Percentiles rank a stretch among this genome's conserved stretches.
These are phyloP conservation scores for Nesogale talazaci DNA, from an alignment of 2,113 vertebrate genomes.

Conservation along the genomic window DNA sequence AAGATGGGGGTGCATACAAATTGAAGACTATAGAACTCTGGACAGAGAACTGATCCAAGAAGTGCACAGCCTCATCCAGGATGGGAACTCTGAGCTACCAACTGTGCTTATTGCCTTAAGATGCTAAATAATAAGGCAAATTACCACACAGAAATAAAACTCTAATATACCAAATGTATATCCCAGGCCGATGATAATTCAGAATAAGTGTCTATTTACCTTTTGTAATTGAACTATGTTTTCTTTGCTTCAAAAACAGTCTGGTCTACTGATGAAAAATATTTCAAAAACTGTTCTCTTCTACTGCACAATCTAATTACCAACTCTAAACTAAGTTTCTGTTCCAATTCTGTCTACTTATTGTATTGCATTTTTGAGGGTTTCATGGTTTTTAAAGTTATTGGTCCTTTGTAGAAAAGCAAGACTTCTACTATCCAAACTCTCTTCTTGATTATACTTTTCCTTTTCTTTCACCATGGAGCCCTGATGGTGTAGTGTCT, in stretches of 20 bases:
- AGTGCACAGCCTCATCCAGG: too few relatives aligned
- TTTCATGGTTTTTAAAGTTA: neutral
- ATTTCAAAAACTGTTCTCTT: neutral
- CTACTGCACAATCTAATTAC: neutral
- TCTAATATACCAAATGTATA: neutral
- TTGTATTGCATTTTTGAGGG: neutral
- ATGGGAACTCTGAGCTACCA: too few relatives aligned
- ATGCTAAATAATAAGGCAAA: neutral
- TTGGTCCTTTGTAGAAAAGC: too few relatives aligned
- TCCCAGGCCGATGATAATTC: neutral
- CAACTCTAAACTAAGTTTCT: too few relatives aligned
- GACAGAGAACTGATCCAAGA: fast-evolving
- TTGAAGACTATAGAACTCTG: fast-evolving
- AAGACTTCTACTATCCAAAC: too few relatives aligned
- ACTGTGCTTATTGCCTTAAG: neutral
- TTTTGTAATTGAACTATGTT: neutral
- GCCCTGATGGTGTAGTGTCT: too few relatives aligned
- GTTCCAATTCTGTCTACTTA: fast-evolving
- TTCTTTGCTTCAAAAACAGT: neutral
- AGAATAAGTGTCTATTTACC: neutral
- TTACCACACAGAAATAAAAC: neutral
- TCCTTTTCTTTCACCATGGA: neutral
- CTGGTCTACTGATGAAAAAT: neutral
- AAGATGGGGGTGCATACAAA: neutral
- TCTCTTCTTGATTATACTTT: neutral